Evolutionary conservation across 2,797 vertebrate genomes (phyloP).

Genomic region (Dallia pectoralis): DNA sequence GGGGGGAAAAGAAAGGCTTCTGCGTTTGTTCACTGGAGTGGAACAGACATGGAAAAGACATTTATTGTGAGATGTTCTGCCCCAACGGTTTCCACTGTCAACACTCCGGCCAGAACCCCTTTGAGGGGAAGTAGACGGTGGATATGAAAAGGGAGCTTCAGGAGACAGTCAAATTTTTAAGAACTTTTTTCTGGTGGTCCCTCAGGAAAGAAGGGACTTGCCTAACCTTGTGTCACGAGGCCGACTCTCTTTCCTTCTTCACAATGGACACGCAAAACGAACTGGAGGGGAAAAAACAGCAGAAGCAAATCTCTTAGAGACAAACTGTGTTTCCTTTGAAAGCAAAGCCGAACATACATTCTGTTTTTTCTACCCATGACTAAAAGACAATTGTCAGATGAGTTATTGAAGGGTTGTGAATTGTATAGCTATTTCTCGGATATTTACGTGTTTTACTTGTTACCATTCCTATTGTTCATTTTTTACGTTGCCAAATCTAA

Average conservation of each 20-base stretch:
- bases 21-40: conserved; percentile 50
- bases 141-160: conserved; percentile 50
- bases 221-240: conserved; percentile 48
- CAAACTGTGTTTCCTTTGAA: conserved; percentile 71
- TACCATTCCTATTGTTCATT: conserved; percentile 67
- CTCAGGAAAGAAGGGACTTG: conserved; percentile 37
- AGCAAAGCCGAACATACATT: conserved; percentile 75
- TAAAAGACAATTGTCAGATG: conserved; percentile 74
- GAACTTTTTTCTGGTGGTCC: conserved; percentile 49
- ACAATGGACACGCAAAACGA: conserved; percentile 19
- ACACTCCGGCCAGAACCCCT: conserved; percentile 45
- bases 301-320: conserved; percentile 53
- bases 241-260: conserved; percentile 41
- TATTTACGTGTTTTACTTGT: conserved; percentile 78
- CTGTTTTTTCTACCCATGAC: conserved; percentile 73
- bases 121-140: conserved; percentile 34
- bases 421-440: conserved; percentile 83
- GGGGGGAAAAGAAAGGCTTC: conserved; percentile 43
- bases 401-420: conserved; percentile 79
- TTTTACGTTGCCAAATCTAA: conserved; percentile 63
- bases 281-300: conserved; percentile 17
- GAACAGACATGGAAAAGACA: conserved; percentile 52
- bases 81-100: conserved; percentile 52
- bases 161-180: conserved; percentile 49
- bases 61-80: conserved; percentile 43